phyloP scores from a whole-genome alignment of 2,797 vertebrate species.

The Galago senegalensis region DNA sequence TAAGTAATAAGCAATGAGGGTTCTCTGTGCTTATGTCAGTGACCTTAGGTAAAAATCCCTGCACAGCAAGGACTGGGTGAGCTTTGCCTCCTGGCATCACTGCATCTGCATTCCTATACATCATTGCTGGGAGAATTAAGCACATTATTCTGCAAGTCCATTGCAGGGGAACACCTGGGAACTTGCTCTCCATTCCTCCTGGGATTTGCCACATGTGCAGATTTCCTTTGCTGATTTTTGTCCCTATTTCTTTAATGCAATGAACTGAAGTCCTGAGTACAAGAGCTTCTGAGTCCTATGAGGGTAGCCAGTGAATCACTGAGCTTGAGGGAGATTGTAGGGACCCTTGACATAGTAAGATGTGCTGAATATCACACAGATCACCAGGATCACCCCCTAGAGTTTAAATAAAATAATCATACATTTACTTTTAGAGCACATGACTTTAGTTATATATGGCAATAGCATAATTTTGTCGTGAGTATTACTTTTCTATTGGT shows the following conservation, averaged over 20 bases:
- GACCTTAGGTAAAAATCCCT: neutral
- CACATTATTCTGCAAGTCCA: neutral
- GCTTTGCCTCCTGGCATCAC: neutral
- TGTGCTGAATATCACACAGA: neutral
- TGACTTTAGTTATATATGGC: neutral
- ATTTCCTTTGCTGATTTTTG: constrained; percentile 1
- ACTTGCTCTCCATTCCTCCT: neutral
- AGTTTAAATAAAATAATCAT: neutral
- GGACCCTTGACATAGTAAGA: neutral
- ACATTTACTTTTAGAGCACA: neutral
- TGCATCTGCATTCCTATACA: neutral
- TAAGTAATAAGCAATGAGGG: neutral
- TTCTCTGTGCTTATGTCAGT: neutral
- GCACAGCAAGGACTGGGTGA: neutral
- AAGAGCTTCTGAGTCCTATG: neutral
- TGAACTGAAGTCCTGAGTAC: neutral
- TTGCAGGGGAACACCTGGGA: neutral
- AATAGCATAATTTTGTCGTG: neutral
- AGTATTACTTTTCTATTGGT: neutral
- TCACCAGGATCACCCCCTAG: neutral
- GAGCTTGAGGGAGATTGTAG: neutral
- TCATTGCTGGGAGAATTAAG: neutral
- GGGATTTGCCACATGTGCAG: neutral
- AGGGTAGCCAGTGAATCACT: neutral
- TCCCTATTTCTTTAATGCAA: neutral